phyloP scores from a whole-genome alignment of 2,797 vertebrate genomes.

The Amniataba percoides region DNA sequence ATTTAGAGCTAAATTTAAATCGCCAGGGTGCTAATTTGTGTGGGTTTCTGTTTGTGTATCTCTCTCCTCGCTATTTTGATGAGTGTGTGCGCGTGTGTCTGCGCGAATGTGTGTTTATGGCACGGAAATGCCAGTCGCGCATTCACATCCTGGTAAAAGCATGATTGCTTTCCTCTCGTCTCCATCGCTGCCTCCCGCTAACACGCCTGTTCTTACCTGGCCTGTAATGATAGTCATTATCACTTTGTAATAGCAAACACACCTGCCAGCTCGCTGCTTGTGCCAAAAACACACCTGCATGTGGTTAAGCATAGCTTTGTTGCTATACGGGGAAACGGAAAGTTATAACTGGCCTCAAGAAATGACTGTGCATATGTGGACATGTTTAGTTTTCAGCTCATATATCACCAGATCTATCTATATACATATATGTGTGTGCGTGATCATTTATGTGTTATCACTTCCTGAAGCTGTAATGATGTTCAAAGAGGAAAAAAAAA shows the following conservation, averaged over 20 bases:
- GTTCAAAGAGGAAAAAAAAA: constrained; percentile 7
- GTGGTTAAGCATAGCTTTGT: constrained; percentile 69
- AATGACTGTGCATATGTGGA: constrained; percentile 21
- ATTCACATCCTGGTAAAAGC: constrained; percentile 62
- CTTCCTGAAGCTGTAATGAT: constrained; percentile 23
- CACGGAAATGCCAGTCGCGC: constrained; percentile 48
- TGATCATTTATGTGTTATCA: constrained; percentile 34
- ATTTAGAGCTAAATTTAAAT: constrained; percentile 66
- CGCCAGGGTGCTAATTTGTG: constrained; percentile 62
- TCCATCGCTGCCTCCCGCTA: constrained; percentile 48
- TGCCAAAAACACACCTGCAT: constrained; percentile 80
- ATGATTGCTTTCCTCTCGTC: constrained; percentile 54
- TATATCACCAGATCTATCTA: constrained; percentile 47
- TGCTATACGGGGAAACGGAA: constrained; percentile 53
- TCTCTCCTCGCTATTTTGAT: constrained; percentile 17
- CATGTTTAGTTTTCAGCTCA: constrained; percentile 32
- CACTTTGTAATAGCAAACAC: constrained; percentile 74
- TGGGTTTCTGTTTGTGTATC: constrained; percentile 42
- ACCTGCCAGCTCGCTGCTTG: constrained; percentile 65
- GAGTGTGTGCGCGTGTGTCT: constrained; percentile 6
- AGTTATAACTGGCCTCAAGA: constrained; percentile 55
- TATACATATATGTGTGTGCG: not conserved
- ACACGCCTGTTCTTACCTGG: constrained; percentile 66
- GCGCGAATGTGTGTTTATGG: constrained; percentile 33
- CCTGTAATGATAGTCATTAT: constrained; percentile 80